Evolutionary conservation across 92 coral and sea anemone genomes (phyloP), one percentile per base, ranked within the genome.

Genomic region (Hydrozoanthus gracilis): DNA sequence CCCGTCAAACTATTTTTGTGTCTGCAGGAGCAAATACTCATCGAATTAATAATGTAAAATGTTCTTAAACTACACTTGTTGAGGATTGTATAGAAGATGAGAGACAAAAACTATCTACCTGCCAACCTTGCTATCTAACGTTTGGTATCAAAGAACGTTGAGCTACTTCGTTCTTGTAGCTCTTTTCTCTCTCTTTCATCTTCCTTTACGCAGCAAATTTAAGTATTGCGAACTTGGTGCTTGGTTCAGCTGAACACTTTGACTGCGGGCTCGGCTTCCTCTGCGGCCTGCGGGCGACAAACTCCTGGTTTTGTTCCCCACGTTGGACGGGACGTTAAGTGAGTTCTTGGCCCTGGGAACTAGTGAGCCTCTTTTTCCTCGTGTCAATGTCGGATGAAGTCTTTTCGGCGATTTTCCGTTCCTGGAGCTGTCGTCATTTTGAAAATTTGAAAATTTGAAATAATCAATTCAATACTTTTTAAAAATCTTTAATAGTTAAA

Each of bases 251-350:
- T 94, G 98, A 20, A 94, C 94, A 86, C 98, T 94, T 79, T 94
- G 98, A 79, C 98, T 94, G 75, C 98, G 91, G n/a, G 91, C 82
- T 77, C 98, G 91, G 73, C 98, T 94, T 47, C 96, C 82, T 73
- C 95, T 86, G 70, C 98, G 86, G 50, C 88, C 91, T 15, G 15
- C 73, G 9, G 85, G 85, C 3, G 85, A 80, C 18, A 66, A 65
- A 48, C 61, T 65, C 18, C 75, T 66, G 45, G 17, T 64, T 52
- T 80, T 80, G 44, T 62, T 56, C 46, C 85, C 73, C 17, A 70
- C 64, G 74, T 66, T 80, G 12, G 85, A 18, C 20, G 85, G 85
- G 50, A 65, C 60, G 79, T 74, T 74, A 46, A 77, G 82, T 39
- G 68, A 67, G 50, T 87, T 90, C 79, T 92, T 85, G 9, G 92